Evolutionary conservation across 2,888 invertebrate species (phyloP).

Genomic region (Spisula subtruncata): DNA sequence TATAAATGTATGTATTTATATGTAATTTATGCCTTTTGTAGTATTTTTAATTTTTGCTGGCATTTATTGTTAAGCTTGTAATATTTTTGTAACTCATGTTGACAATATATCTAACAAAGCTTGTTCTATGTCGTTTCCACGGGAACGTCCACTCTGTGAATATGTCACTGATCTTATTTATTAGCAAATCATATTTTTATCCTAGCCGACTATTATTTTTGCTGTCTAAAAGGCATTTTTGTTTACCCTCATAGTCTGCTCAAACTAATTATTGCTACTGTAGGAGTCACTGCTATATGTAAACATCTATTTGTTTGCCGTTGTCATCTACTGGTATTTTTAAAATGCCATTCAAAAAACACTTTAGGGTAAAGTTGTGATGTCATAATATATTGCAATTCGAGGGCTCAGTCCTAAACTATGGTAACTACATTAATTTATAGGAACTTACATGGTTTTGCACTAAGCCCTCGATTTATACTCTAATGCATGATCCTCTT

Average conservation of each 20-base stretch:
- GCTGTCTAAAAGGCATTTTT: no score
- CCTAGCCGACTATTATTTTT: no score
- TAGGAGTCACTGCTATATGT: neutral
- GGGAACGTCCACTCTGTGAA: no score
- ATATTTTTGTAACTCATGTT: neutral
- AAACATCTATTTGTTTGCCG: neutral
- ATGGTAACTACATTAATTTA: no score
- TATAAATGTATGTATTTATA: constrained; percentile 20
- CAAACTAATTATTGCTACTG: neutral
- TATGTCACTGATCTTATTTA: no score
- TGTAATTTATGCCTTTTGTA: constrained; percentile 7
- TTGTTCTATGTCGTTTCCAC: no score
- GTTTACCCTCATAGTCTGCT: no score
- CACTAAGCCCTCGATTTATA: no score
- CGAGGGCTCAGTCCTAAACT: no score
- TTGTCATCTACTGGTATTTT: neutral
- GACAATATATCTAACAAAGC: no score
- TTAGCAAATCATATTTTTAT: no score
- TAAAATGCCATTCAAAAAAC: neutral
- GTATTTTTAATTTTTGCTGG: neutral
- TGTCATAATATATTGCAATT: neutral
- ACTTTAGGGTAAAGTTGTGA: neutral
- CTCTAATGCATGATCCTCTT: neutral
- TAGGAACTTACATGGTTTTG: no score
- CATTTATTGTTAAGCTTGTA: constrained; percentile 18